A percentile compares a stretch with the other conserved stretches of the same genome.
These are phyloP conservation scores for Enteromius trimaculatus DNA, from an alignment of 2,797 vertebrate genomes.

Conservation along the genomic window DNA sequence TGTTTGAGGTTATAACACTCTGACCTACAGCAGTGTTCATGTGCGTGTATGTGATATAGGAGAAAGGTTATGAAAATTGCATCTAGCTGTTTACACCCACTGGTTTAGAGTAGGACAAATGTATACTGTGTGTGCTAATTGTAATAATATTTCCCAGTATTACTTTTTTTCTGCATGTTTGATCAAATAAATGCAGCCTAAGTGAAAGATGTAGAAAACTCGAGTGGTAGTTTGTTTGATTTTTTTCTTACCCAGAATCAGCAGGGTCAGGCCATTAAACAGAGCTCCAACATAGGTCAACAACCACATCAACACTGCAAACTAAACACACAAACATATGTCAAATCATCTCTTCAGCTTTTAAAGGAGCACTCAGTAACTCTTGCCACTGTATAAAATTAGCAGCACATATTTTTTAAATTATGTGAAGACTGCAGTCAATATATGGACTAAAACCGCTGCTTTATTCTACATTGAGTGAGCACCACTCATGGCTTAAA, in stretches of 20 bases:
- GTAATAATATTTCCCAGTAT: background rate
- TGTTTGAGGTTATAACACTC: constrained; percentile 31
- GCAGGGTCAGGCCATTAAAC: constrained; percentile 97
- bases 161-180: background rate
- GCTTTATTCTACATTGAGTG: background rate
- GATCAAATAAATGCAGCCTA: background rate
- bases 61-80: background rate
- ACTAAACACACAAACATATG: constrained; percentile 76
- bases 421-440: background rate
- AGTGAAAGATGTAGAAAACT: background rate
- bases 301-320: constrained; percentile 99
- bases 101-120: background rate
- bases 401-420: background rate
- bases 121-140: background rate
- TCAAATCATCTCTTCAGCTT: background rate
- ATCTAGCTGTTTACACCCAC: background rate
- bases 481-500: background rate
- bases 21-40: constrained; percentile 18
- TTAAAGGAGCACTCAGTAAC: background rate
- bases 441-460: background rate
- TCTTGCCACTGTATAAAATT: background rate
- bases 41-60: background rate
- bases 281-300: constrained; percentile 98
- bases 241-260: constrained; percentile 91
- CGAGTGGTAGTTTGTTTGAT: background rate